Base-by-base conservation (phyloP, 2,888 invertebrate species). In the Chloromyia formosa region DNA sequence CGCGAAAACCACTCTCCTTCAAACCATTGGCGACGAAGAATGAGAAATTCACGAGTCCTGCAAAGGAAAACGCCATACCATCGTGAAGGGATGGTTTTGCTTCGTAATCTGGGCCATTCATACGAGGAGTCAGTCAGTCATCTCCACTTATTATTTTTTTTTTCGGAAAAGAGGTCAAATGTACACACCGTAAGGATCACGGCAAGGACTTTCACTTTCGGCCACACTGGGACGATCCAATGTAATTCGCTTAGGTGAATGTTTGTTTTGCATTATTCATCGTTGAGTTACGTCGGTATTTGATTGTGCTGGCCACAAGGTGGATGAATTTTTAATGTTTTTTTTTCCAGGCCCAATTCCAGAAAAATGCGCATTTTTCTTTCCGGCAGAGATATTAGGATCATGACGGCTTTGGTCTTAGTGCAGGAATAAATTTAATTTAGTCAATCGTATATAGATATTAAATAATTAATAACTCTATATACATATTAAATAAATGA, bases 201-300 rank as follows among this genome's bases (percentile, higher is more conserved):
- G 10, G 14, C 49, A 49, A 49, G 49, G 49, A 49, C 49, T 49
- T n/a, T 49, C 49, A n/a, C 49, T 49, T 49, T 35, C 7, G 27
- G 27, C 27, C 27, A 35, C 27, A 49, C 10, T 10, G 12, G 49
- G 49, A n/a, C 49, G 49, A 49, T 3, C 49, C 12, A 56, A 71
- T 58, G 58, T 71, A 40, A 71, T 71, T 58, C 27, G 71, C 42
- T 27, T 56, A 56, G 71, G 56, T 74, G 62, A 64, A 54, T 64
- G 64, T 74, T 74, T 74, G 54, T 49, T 74, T 64, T 74, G 61
- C 49, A 74, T 74, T 74, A 74, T 74, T 74, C 54, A 74, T 74
- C 18, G 49, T 42, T 62, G 27, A 49, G 64, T 62, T 74, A 27
- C 42, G 53, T 64, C 20, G 53, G 74, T 35, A 35, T 74, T 62